phyloP scores from a whole-genome alignment of 2,113 vertebrate genomes.

The Gavia stellata region DNA sequence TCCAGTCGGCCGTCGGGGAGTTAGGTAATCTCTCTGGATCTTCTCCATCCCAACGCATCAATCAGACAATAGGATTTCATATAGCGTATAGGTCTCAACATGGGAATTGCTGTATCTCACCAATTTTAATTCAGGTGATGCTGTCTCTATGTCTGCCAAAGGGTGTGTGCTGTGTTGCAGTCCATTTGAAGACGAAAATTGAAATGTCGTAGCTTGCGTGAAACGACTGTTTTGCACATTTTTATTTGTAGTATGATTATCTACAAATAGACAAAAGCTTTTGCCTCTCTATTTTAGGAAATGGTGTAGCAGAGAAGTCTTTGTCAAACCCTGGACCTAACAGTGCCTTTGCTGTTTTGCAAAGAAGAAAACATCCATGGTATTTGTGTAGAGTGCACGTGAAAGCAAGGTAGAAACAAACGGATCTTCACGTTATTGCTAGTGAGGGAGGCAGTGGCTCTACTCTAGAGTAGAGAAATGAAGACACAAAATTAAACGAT shows the following conservation, averaged over 20 bases:
- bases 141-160: background rate
- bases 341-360: background rate
- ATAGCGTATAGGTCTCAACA: accelerated
- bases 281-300: background rate
- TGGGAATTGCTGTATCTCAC: background rate
- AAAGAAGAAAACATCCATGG: background rate
- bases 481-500: background rate
- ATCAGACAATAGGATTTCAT: background rate
- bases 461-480: background rate
- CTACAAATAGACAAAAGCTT: background rate
- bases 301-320: background rate
- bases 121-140: background rate
- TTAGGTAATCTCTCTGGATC: background rate
- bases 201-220: background rate
- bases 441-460: background rate
- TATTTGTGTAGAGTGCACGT: background rate
- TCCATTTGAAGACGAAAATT: accelerated
- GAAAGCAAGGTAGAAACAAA: background rate
- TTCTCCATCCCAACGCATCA: accelerated
- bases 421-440: background rate
- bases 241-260: background rate
- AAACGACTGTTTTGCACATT: background rate
- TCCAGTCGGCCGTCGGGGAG: background rate
- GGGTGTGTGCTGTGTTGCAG: background rate
- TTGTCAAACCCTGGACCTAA: background rate